Evolutionary conservation across 1,140 invertebrate genomes (phyloP), one percentile per base, ranked within the genome.

Genomic region (Asobara japonica): DNA sequence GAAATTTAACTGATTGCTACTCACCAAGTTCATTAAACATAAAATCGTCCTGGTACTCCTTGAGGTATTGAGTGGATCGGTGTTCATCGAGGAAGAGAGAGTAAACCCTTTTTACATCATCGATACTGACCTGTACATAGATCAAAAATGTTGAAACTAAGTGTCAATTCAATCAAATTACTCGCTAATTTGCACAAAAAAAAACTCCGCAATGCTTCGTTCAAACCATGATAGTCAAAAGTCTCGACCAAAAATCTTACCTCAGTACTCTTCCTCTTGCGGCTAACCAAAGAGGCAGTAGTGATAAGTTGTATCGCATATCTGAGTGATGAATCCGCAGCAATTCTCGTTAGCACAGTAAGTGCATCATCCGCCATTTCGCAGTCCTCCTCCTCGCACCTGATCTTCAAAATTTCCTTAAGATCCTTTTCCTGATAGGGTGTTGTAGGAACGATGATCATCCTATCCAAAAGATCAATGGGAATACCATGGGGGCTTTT

Each of bases 231-330:
- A n/a, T 1, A 3, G 8, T 51, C 10, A 51, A 20, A 51, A 20
- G 16, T 18, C 0, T 25, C 11, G 0, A 56, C 13, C n/a, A 56
- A 56, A 56, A 2, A 56, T 25, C 4, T 56, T 27, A 56, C 94
- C 89, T 96, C 94, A 4, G 90, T 91, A 4, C 94, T 94, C 89
- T 98, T 98, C 74, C 91, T 92, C 87, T 89, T 91, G 29, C 90
- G 89, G 69, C 95, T 93, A 31, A 99, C 95, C 22, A 99, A 90
- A 80, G 94, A 95, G 0, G 98, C 95, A 0, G 96, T 95, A 36
- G 97, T 98, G 76, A 99, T 99, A 4, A 99, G 90, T 82, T 99
- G 98, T 86, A 99, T 99, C n/a, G 97, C 94, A 87, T 99, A 99
- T 77, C 97, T 90, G 1, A 99, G 89, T 2, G 97, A 97, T 0